These are phyloP conservation scores for Planiliza haematocheilus DNA, from an alignment of 2,113 vertebrate species.

Conservation along the genomic window DNA sequence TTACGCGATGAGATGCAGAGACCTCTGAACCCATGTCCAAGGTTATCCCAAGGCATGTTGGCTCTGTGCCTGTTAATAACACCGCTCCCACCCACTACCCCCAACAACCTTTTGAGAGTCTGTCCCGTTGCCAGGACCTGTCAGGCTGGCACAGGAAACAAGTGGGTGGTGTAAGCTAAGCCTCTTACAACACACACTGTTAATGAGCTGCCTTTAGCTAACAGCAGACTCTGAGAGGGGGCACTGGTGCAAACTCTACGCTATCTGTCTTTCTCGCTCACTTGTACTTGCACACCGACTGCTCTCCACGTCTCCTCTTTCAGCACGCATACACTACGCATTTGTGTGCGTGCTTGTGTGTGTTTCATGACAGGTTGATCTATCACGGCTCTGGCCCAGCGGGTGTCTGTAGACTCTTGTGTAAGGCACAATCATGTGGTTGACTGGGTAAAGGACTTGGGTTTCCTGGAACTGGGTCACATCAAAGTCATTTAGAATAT, in stretches of 20 bases:
- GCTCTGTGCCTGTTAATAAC: slow-evolving; percentile 70
- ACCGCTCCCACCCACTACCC: slow-evolving; percentile 15
- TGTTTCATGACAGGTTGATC: slow-evolving; percentile 73
- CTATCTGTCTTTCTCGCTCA: slow-evolving; percentile 51
- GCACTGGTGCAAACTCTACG: slow-evolving; percentile 42
- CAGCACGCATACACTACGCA: slow-evolving; percentile 19
- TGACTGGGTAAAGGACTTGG: slow-evolving; percentile 63
- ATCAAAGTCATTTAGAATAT: slow-evolving; percentile 72
- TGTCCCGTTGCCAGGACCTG: slow-evolving; percentile 74
- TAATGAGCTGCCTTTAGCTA: slow-evolving; percentile 81
- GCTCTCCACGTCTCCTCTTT: slow-evolving; percentile 32
- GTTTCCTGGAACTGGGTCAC: slow-evolving; percentile 78
- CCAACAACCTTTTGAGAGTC: slow-evolving; percentile 60
- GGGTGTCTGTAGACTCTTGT: slow-evolving; percentile 70
- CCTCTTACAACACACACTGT: slow-evolving; percentile 75
- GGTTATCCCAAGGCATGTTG: slow-evolving; percentile 72
- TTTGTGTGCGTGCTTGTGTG: slow-evolving; percentile 6
- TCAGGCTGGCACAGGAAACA: slow-evolving; percentile 79
- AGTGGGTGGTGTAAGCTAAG: slow-evolving; percentile 79
- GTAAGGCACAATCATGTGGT: slow-evolving; percentile 72
- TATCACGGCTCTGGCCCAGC: slow-evolving; percentile 70
- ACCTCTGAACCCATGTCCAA: slow-evolving; percentile 81
- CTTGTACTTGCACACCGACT: slow-evolving; percentile 38
- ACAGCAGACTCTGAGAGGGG: slow-evolving; percentile 61
- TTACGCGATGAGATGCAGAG: slow-evolving; percentile 81